Evolutionary conservation across 2,888 invertebrate species (phyloP).

Genomic region (Cephalotes varians): DNA sequence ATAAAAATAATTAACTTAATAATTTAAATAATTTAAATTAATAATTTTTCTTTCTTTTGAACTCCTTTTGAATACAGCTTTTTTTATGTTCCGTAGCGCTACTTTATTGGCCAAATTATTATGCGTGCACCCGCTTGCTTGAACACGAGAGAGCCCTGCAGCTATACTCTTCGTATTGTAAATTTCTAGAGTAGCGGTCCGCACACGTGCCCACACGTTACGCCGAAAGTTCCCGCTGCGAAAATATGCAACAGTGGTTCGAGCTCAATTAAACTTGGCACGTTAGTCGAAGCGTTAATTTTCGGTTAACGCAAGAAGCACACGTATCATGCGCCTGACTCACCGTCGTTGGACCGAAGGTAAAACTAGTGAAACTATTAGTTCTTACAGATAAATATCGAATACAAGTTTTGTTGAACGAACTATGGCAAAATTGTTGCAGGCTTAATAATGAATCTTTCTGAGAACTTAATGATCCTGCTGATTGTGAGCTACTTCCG

Average conservation of each 20-base stretch:
- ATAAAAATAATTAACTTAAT: no score
- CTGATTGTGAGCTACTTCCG: constrained; percentile 11
- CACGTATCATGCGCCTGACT: neutral
- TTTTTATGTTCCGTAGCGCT: constrained; percentile 10
- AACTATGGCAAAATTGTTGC: constrained; percentile 26
- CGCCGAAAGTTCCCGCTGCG: constrained; percentile 38
- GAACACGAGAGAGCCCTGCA: constrained; percentile 35
- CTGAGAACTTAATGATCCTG: constrained; percentile 31
- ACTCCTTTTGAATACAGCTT: neutral
- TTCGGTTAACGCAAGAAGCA: constrained; percentile 35
- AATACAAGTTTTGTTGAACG: constrained; percentile 26
- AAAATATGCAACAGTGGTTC: constrained; percentile 44
- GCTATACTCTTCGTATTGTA: constrained; percentile 29
- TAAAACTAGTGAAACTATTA: constrained; percentile 24
- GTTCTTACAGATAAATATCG: constrained; percentile 22
- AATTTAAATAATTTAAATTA: no score
- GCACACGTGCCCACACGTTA: neutral
- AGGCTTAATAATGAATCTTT: constrained; percentile 57
- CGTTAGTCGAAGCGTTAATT: constrained; percentile 46
- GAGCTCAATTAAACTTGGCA: constrained; percentile 48
- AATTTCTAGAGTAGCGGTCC: constrained; percentile 37
- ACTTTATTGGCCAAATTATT: constrained; percentile 46
- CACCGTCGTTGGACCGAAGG: neutral
- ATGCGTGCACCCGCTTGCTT: constrained; percentile 31
- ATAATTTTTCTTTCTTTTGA: neutral